Conservation (phyloP, 1,140 invertebrate genomes). For the Trissolcus basalis region DNA sequence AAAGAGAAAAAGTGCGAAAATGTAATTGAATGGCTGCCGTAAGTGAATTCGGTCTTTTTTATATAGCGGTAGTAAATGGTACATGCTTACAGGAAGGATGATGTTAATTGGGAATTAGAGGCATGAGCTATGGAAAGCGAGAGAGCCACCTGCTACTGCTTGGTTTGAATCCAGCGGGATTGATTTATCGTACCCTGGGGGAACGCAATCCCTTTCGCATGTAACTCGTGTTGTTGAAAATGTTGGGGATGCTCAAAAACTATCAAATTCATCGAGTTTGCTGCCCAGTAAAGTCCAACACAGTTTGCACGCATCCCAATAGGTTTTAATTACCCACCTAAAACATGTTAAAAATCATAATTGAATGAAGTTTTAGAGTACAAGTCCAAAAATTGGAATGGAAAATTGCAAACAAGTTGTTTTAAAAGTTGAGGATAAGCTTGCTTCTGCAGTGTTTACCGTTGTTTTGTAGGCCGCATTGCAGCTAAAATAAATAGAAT, state of each 20-base stretch:
- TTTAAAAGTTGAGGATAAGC: too few relatives aligned
- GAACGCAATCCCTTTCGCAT: conserved; percentile 52
- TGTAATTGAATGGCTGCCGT: too few relatives aligned
- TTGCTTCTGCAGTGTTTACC: neutral
- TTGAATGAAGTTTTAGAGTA: too few relatives aligned
- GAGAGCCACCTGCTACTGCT: conserved; percentile 73
- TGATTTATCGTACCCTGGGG: conserved; percentile 74
- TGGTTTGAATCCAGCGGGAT: conserved; percentile 65
- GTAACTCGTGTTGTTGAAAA: conserved; percentile 35
- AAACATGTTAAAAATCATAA: too few relatives aligned
- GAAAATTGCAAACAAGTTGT: too few relatives aligned
- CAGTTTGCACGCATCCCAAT: too few relatives aligned
- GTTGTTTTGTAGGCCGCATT: neutral
- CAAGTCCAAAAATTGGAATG: too few relatives aligned
- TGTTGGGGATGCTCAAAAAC: conserved; percentile 21
- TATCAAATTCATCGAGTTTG: conserved; percentile 4
- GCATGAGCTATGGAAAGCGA: conserved; percentile 67
- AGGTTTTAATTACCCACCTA: too few relatives aligned
- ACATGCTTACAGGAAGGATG: conserved; percentile 58
- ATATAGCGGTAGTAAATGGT: conserved; percentile 28
- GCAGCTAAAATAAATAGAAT: conserved; percentile 1
- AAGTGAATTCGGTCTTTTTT: neutral
- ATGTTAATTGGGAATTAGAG: conserved; percentile 76
- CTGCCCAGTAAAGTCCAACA: too few relatives aligned
- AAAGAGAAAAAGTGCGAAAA: too few relatives aligned